Base-by-base conservation (phyloP, 2,797 vertebrate species). In the Enteromius treurensis region DNA sequence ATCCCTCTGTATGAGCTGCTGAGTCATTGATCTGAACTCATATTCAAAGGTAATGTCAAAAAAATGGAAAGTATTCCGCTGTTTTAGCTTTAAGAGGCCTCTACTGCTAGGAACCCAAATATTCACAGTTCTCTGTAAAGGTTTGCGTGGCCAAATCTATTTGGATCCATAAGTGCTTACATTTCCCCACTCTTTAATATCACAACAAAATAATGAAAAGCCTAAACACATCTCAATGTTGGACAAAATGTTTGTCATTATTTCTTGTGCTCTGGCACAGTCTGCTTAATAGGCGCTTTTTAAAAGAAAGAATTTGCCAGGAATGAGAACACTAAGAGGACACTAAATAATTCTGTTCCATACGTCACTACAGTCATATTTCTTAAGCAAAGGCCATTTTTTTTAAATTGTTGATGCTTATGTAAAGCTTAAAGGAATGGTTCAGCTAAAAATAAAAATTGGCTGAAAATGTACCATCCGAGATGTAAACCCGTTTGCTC, bases 121-220 rank as follows among this genome's bases (percentile, higher is more conserved):
- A 29, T 84, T 79, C 75, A 67, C 58, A 77, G 67, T 51, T 82
- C 77, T 49, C 45, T 40, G 11, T 32, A 23, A 45, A 23, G 5
- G 15, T 29, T 77, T 42, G 13, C 2, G 15, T 40, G 14, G 73
- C 78, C 77, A 80, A 26, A 71, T 77, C 62, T 80, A 71, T 80
- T 84, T 84, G 78, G 73, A 81, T 64, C 21, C 7, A 13, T 14
- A 68, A 23, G 8, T 81, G 85, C 67, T 86, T 84, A 86, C 82
- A 84, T 86, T 84, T 86, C 37, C 34, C 26, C 29, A 26, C 26
- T 34, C 81, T 77, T 86, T 68, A 84, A 55, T 73, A 49, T 49
- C 73, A 77, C 85, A 84, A 84, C 80, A 82, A 70, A 82, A 60
- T 76, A 82, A 76, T 14, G 5, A 79, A 84, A 64, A 51, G 69